Percentiles rank a stretch among this genome's conserved stretches.
These are phyloP conservation scores for Lutraria rhynchaena DNA, from an alignment of 1,140 invertebrate genomes.

Conservation along the genomic window DNA sequence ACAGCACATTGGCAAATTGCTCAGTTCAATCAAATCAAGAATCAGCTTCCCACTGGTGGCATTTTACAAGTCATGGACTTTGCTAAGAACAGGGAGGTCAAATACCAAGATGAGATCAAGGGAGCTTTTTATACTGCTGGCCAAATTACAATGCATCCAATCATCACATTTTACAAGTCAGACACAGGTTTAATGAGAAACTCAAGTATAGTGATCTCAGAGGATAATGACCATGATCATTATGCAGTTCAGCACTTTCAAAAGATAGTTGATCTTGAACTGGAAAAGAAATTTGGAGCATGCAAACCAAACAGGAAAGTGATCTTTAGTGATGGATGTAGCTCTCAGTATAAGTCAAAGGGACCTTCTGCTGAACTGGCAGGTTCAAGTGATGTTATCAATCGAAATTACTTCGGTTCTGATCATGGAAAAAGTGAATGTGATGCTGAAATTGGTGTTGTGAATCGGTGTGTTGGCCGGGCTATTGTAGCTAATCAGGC, in stretches of 20 bases:
- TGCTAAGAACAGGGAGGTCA: conserved; percentile 59
- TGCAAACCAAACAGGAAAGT: conserved; percentile 10
- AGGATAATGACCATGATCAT: conserved; percentile 60
- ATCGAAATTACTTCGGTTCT: conserved; percentile 6
- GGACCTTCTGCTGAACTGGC: conserved; percentile 42
- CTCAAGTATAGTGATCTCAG: conserved; percentile 42
- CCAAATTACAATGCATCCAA: conserved; percentile 62
- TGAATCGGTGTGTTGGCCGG: conserved; percentile 1
- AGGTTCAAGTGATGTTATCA: not conserved
- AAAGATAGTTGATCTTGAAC: conserved; percentile 13
- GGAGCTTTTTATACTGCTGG: conserved; percentile 8
- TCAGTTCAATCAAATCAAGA: conserved; percentile 52
- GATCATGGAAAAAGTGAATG: conserved; percentile 20
- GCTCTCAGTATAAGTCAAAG: conserved; percentile 37
- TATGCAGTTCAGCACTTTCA: conserved; percentile 58
- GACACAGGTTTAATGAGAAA: conserved; percentile 6
- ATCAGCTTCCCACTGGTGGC: conserved; percentile 23
- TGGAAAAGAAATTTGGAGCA: conserved; percentile 6
- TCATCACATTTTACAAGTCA: conserved; percentile 52
- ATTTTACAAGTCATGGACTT: conserved; percentile 60
- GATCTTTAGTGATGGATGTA: conserved; percentile 44
- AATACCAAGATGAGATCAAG: conserved; percentile 60
- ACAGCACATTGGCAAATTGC: conserved; percentile 57
- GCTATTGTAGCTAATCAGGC: conserved; percentile 11
- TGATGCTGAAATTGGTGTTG: conserved; percentile 23